Evolutionary conservation across 2,888 invertebrate species (phyloP), one percentile per base, ranked within the genome.

Genomic region (Marronus borbonicus): DNA sequence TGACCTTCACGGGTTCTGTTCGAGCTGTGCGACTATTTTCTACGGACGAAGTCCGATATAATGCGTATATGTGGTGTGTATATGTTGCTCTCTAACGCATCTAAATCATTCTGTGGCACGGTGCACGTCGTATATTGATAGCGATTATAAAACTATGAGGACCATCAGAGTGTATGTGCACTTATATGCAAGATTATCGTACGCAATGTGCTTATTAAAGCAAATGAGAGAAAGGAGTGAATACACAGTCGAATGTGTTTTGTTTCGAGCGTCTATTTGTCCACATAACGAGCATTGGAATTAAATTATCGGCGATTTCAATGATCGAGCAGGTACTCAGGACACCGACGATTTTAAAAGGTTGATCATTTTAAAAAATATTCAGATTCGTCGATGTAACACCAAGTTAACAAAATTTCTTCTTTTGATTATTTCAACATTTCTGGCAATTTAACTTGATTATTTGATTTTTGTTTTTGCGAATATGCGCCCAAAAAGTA

Each of bases 261-360:
- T 20, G 5, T 17, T 7, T 58, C 20, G 8, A 7, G 7, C 20
- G n/a, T 14, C n/a, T 55, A 66, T 17, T 39, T 44, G 44, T 17
- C 17, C 39, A 17, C 39, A 39, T 36, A 17, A 28, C 10, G 2
- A 4, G 12, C 3, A 31, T 36, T 14, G 10, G 31, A 31, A 14
- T 31, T 31, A n/a, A 14, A 31, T 17, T 50, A 24, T 50, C 12
- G 49, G 68, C 50, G 68, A 68, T 68, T 68, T 68, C 68, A 68
- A 68, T 24, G 68, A 68, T 68, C 5, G 68, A 50, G 20, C 49
- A 68, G 50, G 50, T 50, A 28, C 52, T 39, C 10, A 44, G 44
- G 14, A 65, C 14, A 2, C 24, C 12, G 7, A 8, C 2, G 2
- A 44, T 44, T 44, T 12, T 10, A 39, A 31, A 0, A 3, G 1